These are phyloP conservation scores for Rhabdophis nuchalis DNA, from an alignment of 2,797 vertebrate species.

Conservation along the genomic window DNA sequence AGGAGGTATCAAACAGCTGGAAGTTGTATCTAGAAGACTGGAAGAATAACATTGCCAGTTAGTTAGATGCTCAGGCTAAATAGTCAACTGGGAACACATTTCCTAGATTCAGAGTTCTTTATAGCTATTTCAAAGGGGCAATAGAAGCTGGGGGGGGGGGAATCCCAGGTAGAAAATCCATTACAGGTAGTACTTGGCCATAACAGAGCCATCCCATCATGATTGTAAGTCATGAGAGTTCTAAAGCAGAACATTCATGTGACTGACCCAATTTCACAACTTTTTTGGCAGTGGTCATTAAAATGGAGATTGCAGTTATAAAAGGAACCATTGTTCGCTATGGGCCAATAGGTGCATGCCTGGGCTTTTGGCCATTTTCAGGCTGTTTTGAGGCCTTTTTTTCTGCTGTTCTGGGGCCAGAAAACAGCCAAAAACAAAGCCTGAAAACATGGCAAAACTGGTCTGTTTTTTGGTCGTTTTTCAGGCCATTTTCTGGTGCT, in stretches of 20 bases:
- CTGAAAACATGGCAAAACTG: too few relatives aligned
- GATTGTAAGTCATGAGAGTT: background rate
- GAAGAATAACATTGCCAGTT: background rate
- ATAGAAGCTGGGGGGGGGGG: background rate
- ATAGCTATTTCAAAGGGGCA: background rate
- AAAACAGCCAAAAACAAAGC: too few relatives aligned
- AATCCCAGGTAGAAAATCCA: conserved; percentile 20
- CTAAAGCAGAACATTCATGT: background rate
- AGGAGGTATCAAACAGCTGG: background rate
- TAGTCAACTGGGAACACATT: background rate
- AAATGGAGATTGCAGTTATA: background rate
- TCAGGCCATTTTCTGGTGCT: too few relatives aligned
- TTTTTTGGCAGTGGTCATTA: background rate
- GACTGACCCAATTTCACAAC: background rate
- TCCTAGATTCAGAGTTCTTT: background rate
- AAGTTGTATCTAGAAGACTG: background rate
- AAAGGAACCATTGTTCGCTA: background rate
- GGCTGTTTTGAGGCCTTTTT: too few relatives aligned
- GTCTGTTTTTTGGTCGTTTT: too few relatives aligned
- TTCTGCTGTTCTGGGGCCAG: too few relatives aligned
- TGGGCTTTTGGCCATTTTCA: too few relatives aligned
- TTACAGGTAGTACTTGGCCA: background rate
- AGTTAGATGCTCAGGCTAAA: background rate
- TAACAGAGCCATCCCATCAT: background rate
- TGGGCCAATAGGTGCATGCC: background rate